Base-by-base conservation (phyloP, 2,797 vertebrate genomes). In the Triplophysa yarkandensis region DNA sequence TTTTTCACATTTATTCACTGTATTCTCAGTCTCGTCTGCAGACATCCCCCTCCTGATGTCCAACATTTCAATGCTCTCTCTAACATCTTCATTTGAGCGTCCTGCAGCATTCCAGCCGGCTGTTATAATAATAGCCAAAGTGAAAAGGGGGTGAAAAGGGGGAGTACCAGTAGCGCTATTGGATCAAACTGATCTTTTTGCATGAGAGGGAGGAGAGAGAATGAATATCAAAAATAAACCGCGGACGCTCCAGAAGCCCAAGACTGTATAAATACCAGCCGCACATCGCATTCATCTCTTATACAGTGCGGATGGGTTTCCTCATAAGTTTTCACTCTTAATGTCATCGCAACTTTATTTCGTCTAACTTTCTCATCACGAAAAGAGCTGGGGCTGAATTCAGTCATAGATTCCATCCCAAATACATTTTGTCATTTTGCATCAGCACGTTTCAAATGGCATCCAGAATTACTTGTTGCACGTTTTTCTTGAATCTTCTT, bases 151-250 rank as follows among this genome's bases (percentile, higher is more conserved):
- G 73, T 77, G 36, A 61, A 64, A 75, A 39, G 66, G 77, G 68
- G 79, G 75, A 60, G 80, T 83, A 32, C 44, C 83, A 77, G 88
- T 77, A 86, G 73, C 78, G 90, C 92, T 88, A 94, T 94, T 94
- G 94, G 94, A 88, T 91, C 88, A 82, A 85, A 84, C 85, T 89
- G 86, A 67, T 77, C 83, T 83, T 74, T 79, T 87, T 88, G 85
- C 86, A 74, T 88, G 88, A 94, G 92, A 93, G 94, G 95, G 95
- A 94, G 94, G 95, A 93, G 93, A 92, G 88, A 91, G 90, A 87
- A 89, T 89, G 88, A 91, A 93, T 85, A 90, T 95, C 93, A 92
- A 94, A 96, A 97, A 95, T 96, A 94, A 93, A 92, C 92, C 90
- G 93, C 94, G 92, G 91, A 85, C 91, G 93, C 94, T 94, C 91